Conservation (phyloP, 2,113 vertebrate genomes). For the Xenopus borealis region DNA sequence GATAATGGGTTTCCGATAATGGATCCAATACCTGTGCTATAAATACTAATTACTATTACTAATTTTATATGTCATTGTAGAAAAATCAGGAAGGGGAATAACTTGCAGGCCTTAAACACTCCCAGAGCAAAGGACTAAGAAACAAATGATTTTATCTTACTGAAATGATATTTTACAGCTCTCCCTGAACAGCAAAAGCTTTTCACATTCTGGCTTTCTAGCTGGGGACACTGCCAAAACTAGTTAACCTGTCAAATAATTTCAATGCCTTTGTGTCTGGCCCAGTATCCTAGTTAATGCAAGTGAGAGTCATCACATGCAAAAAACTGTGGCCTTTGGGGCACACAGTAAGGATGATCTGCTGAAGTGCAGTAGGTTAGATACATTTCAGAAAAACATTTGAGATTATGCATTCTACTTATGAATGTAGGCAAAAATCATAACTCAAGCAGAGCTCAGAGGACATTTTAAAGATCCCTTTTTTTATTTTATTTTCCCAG, state of each 20-base stretch:
- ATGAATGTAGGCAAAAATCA: slow-evolving; percentile 22
- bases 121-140: too few relatives aligned
- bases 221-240: not conserved
- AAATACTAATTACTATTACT: too few relatives aligned
- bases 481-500: too few relatives aligned
- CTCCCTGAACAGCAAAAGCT: too few relatives aligned
- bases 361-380: slow-evolving; percentile 12
- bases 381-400: slow-evolving; percentile 9
- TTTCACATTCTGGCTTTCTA: not conserved
- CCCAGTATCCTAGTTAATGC: not conserved
- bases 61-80: too few relatives aligned
- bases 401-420: slow-evolving; percentile 14
- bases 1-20: too few relatives aligned
- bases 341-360: not conserved
- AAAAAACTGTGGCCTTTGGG: not conserved
- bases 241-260: not conserved
- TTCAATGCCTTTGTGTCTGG: not conserved
- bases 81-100: too few relatives aligned
- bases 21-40: too few relatives aligned
- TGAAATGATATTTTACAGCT: too few relatives aligned
- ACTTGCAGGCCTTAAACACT: too few relatives aligned
- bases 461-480: too few relatives aligned
- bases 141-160: too few relatives aligned
- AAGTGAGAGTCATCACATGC: not conserved
- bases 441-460: slow-evolving; percentile 9